phyloP scores from a whole-genome alignment of 2,113 vertebrate species.

The Hepsetus odoe region DNA sequence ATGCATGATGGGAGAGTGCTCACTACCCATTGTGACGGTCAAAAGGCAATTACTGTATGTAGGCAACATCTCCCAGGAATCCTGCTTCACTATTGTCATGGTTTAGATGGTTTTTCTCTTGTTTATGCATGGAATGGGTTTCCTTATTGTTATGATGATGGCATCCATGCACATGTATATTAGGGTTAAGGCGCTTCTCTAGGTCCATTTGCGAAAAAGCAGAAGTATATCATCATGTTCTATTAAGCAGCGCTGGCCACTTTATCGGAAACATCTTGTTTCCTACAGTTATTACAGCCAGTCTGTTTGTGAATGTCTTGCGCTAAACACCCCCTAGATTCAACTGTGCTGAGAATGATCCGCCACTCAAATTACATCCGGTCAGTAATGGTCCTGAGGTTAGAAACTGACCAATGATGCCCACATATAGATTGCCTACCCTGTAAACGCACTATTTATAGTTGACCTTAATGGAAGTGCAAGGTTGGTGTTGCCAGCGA shows the following conservation, averaged over 20 bases:
- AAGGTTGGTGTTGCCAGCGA: neutral
- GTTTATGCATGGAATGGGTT: neutral
- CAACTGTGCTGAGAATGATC: too few relatives aligned
- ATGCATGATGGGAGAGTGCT: neutral
- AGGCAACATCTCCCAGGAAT: neutral
- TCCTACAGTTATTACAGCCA: too few relatives aligned
- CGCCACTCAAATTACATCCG: too few relatives aligned
- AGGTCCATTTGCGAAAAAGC: neutral
- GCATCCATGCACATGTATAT: neutral
- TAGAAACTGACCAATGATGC: too few relatives aligned
- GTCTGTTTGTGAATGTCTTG: too few relatives aligned
- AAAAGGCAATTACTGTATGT: slow-evolving; percentile 17
- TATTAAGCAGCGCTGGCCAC: neutral
- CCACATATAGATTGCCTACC: too few relatives aligned
- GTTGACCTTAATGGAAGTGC: too few relatives aligned
- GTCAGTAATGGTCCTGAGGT: too few relatives aligned
- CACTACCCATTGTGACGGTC: neutral
- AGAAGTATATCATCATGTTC: neutral
- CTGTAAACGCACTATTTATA: too few relatives aligned
- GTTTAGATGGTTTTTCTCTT: slow-evolving; percentile 4
- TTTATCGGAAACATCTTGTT: neutral
- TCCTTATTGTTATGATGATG: neutral
- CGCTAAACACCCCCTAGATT: too few relatives aligned
- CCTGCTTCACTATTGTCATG: neutral
- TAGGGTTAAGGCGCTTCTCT: neutral